Evolutionary conservation across 2,888 invertebrate genomes (phyloP).

Genomic region (Dione vanillae): DNA sequence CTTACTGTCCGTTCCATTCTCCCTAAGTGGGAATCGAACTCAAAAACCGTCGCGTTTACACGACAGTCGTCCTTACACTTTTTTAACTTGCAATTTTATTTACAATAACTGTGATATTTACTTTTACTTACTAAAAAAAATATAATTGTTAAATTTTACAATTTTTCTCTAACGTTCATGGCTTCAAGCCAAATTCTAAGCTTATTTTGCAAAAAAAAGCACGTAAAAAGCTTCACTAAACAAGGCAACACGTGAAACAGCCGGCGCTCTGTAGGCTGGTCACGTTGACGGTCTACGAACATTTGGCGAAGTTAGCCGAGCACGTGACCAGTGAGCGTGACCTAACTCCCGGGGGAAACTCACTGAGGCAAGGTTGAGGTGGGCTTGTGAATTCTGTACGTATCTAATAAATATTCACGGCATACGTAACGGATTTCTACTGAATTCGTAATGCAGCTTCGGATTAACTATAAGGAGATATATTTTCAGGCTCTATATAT

Average conservation of each 20-base stretch:
- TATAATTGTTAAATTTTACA: neutral
- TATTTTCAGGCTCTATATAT: neutral
- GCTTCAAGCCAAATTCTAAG: neutral
- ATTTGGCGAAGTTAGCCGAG: constrained; percentile 35
- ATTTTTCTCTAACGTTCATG: neutral
- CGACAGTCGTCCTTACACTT: too few relatives aligned
- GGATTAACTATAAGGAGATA: neutral
- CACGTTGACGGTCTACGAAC: constrained; percentile 31
- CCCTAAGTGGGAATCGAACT: too few relatives aligned
- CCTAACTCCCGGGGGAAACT: constrained; percentile 28
- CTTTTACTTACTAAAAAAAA: too few relatives aligned
- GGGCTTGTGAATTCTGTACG: constrained; percentile 14
- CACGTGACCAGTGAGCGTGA: constrained; percentile 40
- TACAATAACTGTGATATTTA: too few relatives aligned
- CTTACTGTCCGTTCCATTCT: too few relatives aligned
- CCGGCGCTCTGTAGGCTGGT: constrained; percentile 17
- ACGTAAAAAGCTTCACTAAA: constrained; percentile 24
- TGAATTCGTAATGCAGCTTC: neutral
- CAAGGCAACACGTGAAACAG: constrained; percentile 22
- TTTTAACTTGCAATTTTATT: too few relatives aligned
- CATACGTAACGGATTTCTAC: neutral
- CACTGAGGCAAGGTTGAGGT: constrained; percentile 17
- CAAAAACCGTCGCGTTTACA: too few relatives aligned
- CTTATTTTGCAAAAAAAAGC: constrained; percentile 19
- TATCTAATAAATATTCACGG: constrained; percentile 18